phyloP scores from a whole-genome alignment of 1,140 invertebrate species.

The Spodoptera litura region DNA sequence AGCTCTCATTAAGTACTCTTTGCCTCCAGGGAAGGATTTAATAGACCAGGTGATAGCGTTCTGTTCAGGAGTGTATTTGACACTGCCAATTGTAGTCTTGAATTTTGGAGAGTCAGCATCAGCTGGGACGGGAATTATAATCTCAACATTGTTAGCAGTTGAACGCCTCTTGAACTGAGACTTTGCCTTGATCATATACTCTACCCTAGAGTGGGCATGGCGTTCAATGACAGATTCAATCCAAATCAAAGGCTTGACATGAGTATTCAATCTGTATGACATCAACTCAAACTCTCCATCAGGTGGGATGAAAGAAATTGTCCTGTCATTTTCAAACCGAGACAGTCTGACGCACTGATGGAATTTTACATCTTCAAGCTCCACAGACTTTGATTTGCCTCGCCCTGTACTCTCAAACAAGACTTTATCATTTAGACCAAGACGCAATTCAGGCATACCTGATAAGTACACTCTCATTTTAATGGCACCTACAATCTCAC shows the following conservation, averaged over 20 bases:
- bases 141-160: constrained; percentile 99
- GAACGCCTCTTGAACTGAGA: constrained; percentile 99
- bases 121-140: constrained; percentile 98
- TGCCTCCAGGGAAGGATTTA: constrained; percentile 99
- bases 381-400: constrained; percentile 99
- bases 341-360: constrained; percentile 99
- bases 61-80: constrained; percentile 98
- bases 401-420: constrained; percentile 99
- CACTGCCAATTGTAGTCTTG: constrained; percentile 98
- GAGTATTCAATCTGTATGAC: constrained; percentile 99
- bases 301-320: constrained; percentile 99
- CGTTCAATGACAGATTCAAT: constrained; percentile 99
- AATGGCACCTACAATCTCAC: constrained; percentile 99
- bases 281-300: constrained; percentile 99
- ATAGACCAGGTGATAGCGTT: constrained; percentile 99
- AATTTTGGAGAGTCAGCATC: constrained; percentile 99
- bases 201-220: constrained; percentile 98
- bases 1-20: constrained; percentile 99
- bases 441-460: constrained; percentile 99
- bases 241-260: constrained; percentile 99
- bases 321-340: constrained; percentile 99
- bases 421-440: constrained; percentile 99
- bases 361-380: constrained; percentile 99
- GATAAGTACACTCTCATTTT: constrained; percentile 99
- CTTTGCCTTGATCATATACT: constrained; percentile 99